These are phyloP conservation scores for Phalera bucephala DNA, from an alignment of 2,888 invertebrate species.

Conservation along the genomic window DNA sequence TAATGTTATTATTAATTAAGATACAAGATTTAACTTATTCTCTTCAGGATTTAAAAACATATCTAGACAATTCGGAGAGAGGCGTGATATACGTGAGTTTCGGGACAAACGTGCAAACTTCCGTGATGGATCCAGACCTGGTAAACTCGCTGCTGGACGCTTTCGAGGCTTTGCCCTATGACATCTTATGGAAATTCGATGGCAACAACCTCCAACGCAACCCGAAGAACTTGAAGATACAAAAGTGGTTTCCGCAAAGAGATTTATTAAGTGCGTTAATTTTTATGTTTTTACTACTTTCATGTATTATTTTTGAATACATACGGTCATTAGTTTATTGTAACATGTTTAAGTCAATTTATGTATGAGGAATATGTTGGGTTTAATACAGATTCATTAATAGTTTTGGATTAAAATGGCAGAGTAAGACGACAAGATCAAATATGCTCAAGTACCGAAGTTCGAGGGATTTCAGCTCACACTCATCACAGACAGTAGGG, in stretches of 20 bases:
- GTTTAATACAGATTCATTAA: neutral
- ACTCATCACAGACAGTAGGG: no score
- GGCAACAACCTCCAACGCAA: conserved; percentile 20
- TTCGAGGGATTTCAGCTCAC: no score
- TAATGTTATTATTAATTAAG: neutral
- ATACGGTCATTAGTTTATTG: conserved; percentile 1
- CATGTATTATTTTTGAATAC: conserved; percentile 1
- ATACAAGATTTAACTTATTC: no score
- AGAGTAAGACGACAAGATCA: no score
- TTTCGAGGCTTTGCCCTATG: conserved; percentile 31
- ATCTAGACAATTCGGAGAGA: conserved; percentile 28
- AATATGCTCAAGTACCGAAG: no score
- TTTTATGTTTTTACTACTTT: neutral
- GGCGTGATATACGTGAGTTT: conserved; percentile 42
- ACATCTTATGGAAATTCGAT: conserved; percentile 40
- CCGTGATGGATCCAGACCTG: conserved; percentile 27
- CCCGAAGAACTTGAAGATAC: conserved; percentile 32
- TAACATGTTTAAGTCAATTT: neutral
- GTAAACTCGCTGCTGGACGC: conserved; percentile 28
- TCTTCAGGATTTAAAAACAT: conserved; percentile 34
- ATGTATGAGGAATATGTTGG: neutral
- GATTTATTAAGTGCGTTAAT: conserved; percentile 29
- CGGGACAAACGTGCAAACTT: conserved; percentile 32
- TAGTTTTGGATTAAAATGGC: neutral
- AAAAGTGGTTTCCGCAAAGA: conserved; percentile 41